A percentile compares a stretch with the other conserved stretches of the same genome.
Conservation (phyloP, 2,113 vertebrate species). For the Cololabis saira region DNA sequence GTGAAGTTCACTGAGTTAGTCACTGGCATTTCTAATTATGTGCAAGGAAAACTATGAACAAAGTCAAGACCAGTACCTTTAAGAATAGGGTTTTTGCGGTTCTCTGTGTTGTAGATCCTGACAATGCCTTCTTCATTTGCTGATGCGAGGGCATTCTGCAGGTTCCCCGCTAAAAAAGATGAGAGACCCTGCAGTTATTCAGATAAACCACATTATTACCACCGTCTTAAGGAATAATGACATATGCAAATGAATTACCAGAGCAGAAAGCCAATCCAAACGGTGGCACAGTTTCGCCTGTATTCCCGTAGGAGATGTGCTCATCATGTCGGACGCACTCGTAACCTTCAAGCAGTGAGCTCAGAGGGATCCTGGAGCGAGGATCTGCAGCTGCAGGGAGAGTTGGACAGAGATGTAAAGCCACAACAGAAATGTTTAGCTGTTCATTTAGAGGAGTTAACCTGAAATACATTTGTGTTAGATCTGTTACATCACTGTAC, state of each 20-base stretch:
- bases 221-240: not conserved
- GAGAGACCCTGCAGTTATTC: not conserved
- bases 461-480: too few species aligned
- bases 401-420: constrained; percentile 22
- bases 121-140: constrained; percentile 96
- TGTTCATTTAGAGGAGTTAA: too few species aligned
- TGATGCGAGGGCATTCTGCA: constrained; percentile 86
- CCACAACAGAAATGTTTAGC: not conserved
- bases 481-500: too few species aligned
- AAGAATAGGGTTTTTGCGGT: constrained; percentile 77
- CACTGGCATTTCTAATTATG: not conserved
- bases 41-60: too few species aligned
- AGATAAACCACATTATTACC: not conserved
- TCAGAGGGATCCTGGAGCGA: constrained; percentile 80
- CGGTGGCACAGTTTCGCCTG: constrained; percentile 88
- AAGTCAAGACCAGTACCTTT: constrained; percentile 80
- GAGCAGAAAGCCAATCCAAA: constrained; percentile 93
- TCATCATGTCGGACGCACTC: constrained; percentile 88
- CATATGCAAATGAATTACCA: constrained; percentile 73
- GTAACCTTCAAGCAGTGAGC: constrained; percentile 85
- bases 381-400: constrained; percentile 55
- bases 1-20: constrained; percentile 41
- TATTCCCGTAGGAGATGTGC: constrained; percentile 87
- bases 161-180: constrained; percentile 72
- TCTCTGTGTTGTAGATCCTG: constrained; percentile 89